Conservation (phyloP, 2,797 vertebrate genomes). For the Xenops minutus region DNA sequence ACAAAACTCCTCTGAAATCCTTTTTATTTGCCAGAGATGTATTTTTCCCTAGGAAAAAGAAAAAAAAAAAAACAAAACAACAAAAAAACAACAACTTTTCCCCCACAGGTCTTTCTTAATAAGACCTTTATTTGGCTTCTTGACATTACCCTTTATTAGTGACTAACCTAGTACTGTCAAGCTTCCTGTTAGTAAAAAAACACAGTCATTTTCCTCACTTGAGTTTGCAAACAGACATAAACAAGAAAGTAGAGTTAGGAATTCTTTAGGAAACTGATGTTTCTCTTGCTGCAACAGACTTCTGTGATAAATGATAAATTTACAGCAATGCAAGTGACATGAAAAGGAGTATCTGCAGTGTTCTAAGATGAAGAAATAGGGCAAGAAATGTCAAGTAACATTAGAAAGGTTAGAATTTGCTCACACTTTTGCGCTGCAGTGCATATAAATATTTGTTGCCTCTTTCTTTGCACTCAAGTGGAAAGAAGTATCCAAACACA, state of each 20-base stretch:
- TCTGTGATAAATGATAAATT: neutral
- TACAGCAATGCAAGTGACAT: neutral
- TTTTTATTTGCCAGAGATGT: neutral
- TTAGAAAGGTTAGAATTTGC: neutral
- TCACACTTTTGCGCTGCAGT: neutral
- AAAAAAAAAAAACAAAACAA: neutral
- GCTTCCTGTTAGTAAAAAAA: neutral
- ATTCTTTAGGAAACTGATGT: neutral
- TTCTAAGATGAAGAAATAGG: neutral
- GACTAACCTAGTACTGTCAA: neutral
- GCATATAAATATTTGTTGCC: neutral
- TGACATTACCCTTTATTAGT: neutral
- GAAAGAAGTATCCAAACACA: neutral
- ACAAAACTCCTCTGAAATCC: conserved; percentile 38
- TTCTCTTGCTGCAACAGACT: neutral
- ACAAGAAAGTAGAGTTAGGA: neutral
- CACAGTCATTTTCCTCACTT: neutral
- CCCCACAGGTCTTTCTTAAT: neutral
- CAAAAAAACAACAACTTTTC: neutral
- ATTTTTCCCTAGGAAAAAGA: neutral
- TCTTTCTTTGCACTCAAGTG: neutral
- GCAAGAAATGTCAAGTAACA: neutral
- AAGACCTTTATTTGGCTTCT: neutral
- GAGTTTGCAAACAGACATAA: neutral
- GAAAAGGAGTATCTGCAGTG: neutral